Evolutionary conservation across 2,113 vertebrate genomes (phyloP), one percentile per base, ranked within the genome.

Genomic region (Rhadina sibilatrix): DNA sequence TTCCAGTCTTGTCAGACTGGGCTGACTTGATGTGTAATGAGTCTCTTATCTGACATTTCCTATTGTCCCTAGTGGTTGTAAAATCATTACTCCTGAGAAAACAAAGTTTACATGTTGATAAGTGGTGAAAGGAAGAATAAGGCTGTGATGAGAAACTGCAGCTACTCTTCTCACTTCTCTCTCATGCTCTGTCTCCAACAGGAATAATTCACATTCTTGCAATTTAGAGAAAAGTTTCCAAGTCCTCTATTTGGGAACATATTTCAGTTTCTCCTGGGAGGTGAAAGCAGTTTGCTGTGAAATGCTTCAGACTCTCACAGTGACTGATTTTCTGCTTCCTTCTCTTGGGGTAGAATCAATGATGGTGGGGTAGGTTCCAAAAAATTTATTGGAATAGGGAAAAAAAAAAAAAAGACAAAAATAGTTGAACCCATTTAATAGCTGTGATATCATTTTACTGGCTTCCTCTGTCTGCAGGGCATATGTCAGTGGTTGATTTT

Each of bases 241-340:
- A 66, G 49, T 82, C 92, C 71, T 96, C 49, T 63, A 27, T 85
- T 91, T 65, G 71, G 76, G 59, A 95, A 66, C 53, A 75, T 76
- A 86, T 91, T 87, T 96, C 84, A 74, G 42, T 77, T 87, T 88
- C 79, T 93, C 76, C 52, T 66, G 91, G 91, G 87, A 91, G 63
- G 20, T 56, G 69, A 82, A 93, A 78, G 59, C 89, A 93, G 72
- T 92, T 95, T 95, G 83, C 93, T 91, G 63, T 79, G 50, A 78
- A 91, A 76, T 93, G 91, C 59, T 93, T 95, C 89, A 96, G 83
- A 94, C 64, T 82, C 92, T 90, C 72, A 91, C 80, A 91, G 65
- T 96, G 96, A 96, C 92, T 89, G 89, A 85, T 96, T 95, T 90
- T 94, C 84, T 83, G 35, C 72, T 96, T 96, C 79, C 64, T 96